Conservation (phyloP, 92 coral and sea anemone genomes). For the Bergia puertoricense region DNA sequence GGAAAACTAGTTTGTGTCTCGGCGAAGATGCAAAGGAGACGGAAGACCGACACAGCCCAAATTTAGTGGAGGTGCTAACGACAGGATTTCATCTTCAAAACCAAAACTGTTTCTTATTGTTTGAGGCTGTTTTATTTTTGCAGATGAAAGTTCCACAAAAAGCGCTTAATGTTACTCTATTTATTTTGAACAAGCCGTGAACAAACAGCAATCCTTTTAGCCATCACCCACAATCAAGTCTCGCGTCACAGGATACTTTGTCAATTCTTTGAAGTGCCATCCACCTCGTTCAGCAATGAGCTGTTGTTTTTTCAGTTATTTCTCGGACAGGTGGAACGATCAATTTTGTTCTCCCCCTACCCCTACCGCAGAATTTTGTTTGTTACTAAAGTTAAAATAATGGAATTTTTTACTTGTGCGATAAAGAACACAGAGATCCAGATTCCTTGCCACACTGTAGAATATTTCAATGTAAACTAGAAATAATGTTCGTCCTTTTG, state of each 20-base stretch:
- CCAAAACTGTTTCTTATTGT: slow-evolving; percentile 24
- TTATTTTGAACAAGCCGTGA: slow-evolving; percentile 34
- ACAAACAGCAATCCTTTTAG: slow-evolving; percentile 6
- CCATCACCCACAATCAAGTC: slow-evolving; percentile 7
- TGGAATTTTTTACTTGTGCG: neutral
- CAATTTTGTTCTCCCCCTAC: neutral
- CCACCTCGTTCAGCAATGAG: slow-evolving; percentile 3
- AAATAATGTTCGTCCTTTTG: neutral
- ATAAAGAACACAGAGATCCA: neutral
- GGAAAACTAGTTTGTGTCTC: slow-evolving; percentile 23
- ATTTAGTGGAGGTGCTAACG: slow-evolving; percentile 17
- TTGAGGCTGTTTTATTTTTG: neutral
- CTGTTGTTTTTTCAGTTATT: slow-evolving; percentile 13
- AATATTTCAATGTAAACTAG: neutral
- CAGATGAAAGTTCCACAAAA: slow-evolving; percentile 13
- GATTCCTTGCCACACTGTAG: neutral
- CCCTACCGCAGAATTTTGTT: neutral
- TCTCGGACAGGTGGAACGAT: slow-evolving; percentile 25
- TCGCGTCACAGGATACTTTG: slow-evolving; percentile 6
- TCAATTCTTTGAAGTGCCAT: slow-evolving; percentile 4
- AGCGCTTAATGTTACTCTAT: slow-evolving; percentile 25
- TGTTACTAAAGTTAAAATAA: neutral
- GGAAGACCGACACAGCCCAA: neutral
- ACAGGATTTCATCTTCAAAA: slow-evolving; percentile 4
- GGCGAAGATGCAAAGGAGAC: neutral